phyloP scores from a whole-genome alignment of 2,888 invertebrate species.

The Acholoe squamosa region DNA sequence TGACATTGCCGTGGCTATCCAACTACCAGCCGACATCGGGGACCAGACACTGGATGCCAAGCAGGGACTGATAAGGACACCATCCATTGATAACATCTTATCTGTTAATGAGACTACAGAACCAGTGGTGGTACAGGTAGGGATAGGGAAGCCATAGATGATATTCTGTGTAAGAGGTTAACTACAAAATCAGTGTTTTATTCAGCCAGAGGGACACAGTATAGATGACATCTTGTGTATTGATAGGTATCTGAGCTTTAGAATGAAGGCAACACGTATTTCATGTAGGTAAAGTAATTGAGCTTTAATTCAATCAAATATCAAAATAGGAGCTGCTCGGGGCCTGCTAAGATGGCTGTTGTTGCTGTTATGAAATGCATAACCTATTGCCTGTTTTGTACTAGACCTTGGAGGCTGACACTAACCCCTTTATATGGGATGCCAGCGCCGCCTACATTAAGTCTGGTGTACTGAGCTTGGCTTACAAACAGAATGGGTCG shows the following conservation, averaged over 20 bases:
- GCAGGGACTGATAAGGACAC: conserved; percentile 71
- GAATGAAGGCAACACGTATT: no score
- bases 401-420: conserved; percentile 71
- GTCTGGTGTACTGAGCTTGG: conserved; percentile 72
- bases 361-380: neutral
- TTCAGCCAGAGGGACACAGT: conserved; percentile 64
- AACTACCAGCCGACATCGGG: conserved; percentile 70
- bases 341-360: no score
- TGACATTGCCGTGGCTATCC: conserved; percentile 71
- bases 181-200: conserved; percentile 66
- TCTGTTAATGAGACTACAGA: conserved; percentile 64
- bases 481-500: conserved; percentile 70
- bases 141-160: conserved; percentile 63
- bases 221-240: neutral
- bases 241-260: no score
- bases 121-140: conserved; percentile 69
- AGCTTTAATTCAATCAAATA: no score
- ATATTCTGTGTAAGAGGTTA: conserved; percentile 66
- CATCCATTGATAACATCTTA: conserved; percentile 69
- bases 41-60: conserved; percentile 67
- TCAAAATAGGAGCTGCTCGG: no score
- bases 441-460: conserved; percentile 70
- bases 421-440: conserved; percentile 74
- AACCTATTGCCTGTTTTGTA: neutral
- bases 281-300: no score